Percentiles rank a stretch among this genome's conserved stretches.
Evolutionary conservation across 1,140 invertebrate species (phyloP).

Genomic region (Brachystomella parvula): DNA sequence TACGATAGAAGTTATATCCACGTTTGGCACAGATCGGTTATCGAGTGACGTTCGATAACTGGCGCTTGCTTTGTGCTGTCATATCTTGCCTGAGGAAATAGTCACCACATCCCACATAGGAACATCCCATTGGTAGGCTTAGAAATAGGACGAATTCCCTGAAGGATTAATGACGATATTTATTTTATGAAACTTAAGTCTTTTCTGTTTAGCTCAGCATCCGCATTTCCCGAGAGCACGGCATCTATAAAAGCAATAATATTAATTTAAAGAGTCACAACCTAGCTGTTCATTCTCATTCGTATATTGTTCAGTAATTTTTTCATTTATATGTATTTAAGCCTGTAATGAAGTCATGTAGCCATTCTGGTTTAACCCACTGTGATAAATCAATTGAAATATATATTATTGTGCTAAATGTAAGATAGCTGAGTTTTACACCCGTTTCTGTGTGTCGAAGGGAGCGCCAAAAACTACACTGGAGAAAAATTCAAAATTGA

Average conservation of each 20-base stretch:
- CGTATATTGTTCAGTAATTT: too few species aligned
- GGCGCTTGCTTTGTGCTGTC: neutral
- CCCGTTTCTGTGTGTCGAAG: too few species aligned
- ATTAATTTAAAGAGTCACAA: neutral
- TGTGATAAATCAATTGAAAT: slow-evolving; percentile 2
- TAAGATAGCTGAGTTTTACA: too few species aligned
- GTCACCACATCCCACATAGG: neutral
- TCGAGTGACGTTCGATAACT: neutral
- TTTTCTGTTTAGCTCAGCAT: neutral
- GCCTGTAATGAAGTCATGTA: too few species aligned
- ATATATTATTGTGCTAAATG: too few species aligned
- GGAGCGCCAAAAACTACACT: too few species aligned
- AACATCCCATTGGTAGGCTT: neutral
- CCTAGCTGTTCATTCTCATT: too few species aligned
- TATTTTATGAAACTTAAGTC: neutral
- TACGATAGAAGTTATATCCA: neutral
- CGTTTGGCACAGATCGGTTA: too few species aligned
- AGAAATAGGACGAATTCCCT: neutral
- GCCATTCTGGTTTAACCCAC: neutral
- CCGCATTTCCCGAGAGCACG: neutral
- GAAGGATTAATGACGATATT: neutral
- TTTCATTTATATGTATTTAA: too few species aligned
- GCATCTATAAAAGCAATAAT: neutral
- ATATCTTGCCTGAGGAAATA: neutral
- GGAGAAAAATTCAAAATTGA: too few species aligned